A percentile compares a stretch with the other conserved stretches of the same genome.
Evolutionary conservation across 1,140 invertebrate species (phyloP).

Genomic region (Andrena cerasifolii): DNA sequence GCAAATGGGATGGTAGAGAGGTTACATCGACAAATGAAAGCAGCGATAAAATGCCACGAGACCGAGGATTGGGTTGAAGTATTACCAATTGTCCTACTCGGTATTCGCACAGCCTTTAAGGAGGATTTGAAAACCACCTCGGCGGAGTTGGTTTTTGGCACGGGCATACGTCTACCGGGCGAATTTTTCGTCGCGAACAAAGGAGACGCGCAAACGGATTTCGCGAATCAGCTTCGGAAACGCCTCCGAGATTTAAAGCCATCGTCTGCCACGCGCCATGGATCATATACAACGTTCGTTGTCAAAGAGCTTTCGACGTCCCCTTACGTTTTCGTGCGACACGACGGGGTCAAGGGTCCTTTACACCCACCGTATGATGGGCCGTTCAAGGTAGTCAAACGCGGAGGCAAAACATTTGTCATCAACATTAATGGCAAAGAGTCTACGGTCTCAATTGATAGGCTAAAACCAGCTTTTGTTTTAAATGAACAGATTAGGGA

Average conservation of each 20-base stretch:
- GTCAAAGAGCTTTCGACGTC: neutral
- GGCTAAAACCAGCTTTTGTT: too few species aligned
- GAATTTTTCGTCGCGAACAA: neutral
- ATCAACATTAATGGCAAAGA: too few species aligned
- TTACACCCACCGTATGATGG: neutral
- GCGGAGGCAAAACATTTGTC: too few species aligned
- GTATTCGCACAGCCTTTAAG: neutral
- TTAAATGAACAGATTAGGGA: too few species aligned
- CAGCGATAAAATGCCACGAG: neutral
- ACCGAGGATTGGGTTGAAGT: neutral
- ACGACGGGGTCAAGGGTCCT: neutral
- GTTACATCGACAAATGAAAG: neutral
- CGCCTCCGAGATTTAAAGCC: neutral
- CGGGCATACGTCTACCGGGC: neutral
- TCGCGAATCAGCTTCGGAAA: neutral
- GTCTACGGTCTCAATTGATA: too few species aligned
- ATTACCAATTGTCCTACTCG: neutral
- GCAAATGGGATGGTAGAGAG: constrained; percentile 1
- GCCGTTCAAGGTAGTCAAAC: neutral
- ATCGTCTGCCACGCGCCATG: neutral
- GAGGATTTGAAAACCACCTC: neutral
- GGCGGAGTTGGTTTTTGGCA: neutral
- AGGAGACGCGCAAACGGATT: neutral
- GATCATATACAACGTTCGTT: neutral
- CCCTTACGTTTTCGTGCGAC: neutral